Evolutionary conservation across 2,888 invertebrate genomes (phyloP), one percentile per base, ranked within the genome.

Genomic region (Alloscopus bannaensis): DNA sequence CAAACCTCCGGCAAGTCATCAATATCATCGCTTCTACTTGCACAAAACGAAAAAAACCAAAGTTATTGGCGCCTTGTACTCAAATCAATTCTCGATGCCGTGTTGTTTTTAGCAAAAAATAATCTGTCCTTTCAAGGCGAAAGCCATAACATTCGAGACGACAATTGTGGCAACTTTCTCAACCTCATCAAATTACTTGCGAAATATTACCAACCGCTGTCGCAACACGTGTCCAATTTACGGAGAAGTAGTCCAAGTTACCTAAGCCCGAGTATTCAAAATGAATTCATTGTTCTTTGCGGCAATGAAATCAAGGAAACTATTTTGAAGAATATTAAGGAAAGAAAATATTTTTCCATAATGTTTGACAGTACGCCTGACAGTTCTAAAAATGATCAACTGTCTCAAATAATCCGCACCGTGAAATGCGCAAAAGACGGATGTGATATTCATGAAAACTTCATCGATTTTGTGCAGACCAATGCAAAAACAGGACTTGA

Each of bases 361-460:
- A 24, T 70, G 36, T 62, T 75, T 42, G 80, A 80, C 36, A 20
- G 52, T 2, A 80, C 80, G 0, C 73, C 73, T 0, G 80, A 80
- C 22, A 4, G 8, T n/a, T 69, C 69, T 1, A 42, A 59, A 1
- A 3, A 62, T 2, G 80, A 80, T 1, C 80, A 80, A 40, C 2
- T 80, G 2, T 64, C 69, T n/a, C 45, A 64, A 57, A 52, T 80
- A 1, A 26, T 80, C 0, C 60, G 80, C 22, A 16, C 29, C 26
- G 73, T 80, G 0, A 20, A 62, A 2, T 3, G 24, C 1, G 22
- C 31, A 13, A 16, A 55, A 13, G 1, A 1, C 16, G 80, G 65
- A 20, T 79, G 72, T 31, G 0, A 2, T 4, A 31, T 80, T 1
- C n/a, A 55, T 11, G 80, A 80, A 47, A 60, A 52, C n/a, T 80